Evolutionary conservation across 2,888 invertebrate genomes (phyloP).

Genomic region (Diaphora mendica): DNA sequence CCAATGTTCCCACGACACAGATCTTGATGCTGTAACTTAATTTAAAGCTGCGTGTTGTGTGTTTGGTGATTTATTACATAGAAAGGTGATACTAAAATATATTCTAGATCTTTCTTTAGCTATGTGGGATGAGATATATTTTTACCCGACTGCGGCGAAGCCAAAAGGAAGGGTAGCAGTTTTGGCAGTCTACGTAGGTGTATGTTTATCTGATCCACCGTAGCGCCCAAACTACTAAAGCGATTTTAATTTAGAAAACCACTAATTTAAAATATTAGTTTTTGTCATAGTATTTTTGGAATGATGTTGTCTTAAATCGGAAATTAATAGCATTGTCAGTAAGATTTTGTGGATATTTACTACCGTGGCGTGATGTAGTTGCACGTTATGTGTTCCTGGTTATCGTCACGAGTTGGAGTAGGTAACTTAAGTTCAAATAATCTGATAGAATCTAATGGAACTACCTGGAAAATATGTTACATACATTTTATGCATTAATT

Average conservation of each 20-base stretch:
- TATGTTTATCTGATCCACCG: background rate
- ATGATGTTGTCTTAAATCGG: too few species aligned
- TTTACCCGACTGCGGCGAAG: background rate
- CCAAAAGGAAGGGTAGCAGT: too few species aligned
- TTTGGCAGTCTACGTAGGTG: too few species aligned
- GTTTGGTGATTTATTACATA: slow-evolving; percentile 18
- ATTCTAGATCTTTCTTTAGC: background rate
- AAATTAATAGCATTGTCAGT: background rate
- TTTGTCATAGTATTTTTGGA: background rate
- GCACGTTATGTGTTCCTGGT: slow-evolving; percentile 11
- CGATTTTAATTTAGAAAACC: too few species aligned
- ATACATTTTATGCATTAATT: background rate
- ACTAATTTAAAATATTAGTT: background rate
- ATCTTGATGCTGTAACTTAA: slow-evolving; percentile 53
- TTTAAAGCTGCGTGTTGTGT: slow-evolving; percentile 21
- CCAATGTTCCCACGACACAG: slow-evolving; percentile 74
- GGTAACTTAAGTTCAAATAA: background rate
- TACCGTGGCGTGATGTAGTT: slow-evolving; percentile 13
- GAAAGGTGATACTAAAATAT: background rate
- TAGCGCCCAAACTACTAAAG: background rate
- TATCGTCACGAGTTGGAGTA: slow-evolving; percentile 15
- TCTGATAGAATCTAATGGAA: slow-evolving; percentile 7
- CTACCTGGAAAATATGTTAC: slow-evolving; percentile 1
- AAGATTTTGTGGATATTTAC: background rate
- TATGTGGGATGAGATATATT: background rate